Evolutionary conservation across 2,888 invertebrate genomes (phyloP), one percentile per base, ranked within the genome.

Genomic region (Imbricaverruca yamaguchii): DNA sequence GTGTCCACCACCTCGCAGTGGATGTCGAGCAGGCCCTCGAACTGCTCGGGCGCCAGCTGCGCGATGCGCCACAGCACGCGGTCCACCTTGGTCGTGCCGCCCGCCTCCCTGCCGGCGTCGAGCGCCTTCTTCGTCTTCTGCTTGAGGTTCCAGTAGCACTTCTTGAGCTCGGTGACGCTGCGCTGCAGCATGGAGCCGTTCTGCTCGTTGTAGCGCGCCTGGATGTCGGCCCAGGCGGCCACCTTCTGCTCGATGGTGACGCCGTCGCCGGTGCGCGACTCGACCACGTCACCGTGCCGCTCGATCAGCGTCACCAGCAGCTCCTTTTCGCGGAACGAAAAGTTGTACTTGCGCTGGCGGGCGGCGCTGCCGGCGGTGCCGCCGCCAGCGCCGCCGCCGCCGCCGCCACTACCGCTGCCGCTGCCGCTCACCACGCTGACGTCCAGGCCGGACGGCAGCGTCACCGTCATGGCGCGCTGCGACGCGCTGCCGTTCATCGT

Each of bases 81-180:
- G 79, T 79, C 79, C 23, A 79, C 57, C n/a, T 12, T 13, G 23
- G 15, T n/a, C 25, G 79, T 25, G 57, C 57, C 79, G 21, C 57
- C 56, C 79, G 79, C 57, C 57, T 79, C 79, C 1, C 79, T n/a
- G 23, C 25, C 79, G 13, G 79, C 57, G 23, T 79, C 79, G 57
- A 79, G 79, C 79, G 79, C 79, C 25, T 79, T 79, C 79, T 79
- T 79, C n/a, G 79, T 79, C 79, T 79, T 79, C 79, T 79, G 79
- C 57, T 79, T 79, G 57, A 79, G 79, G 79, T 79, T 79, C 79
- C 79, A 79, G 79, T 79, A 79, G 79, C 79, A 79, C 57, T 79
- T 79, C 18, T 79, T 79, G n/a, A 79, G 79, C 79, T 79, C 79
- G n/a, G 79, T 57, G 57, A 79, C 79, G 57, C 79, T 79, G 57